A percentile compares a stretch with the other conserved stretches of the same genome.
Conservation (phyloP, 2,113 vertebrate genomes). For the Morone saxatilis region DNA sequence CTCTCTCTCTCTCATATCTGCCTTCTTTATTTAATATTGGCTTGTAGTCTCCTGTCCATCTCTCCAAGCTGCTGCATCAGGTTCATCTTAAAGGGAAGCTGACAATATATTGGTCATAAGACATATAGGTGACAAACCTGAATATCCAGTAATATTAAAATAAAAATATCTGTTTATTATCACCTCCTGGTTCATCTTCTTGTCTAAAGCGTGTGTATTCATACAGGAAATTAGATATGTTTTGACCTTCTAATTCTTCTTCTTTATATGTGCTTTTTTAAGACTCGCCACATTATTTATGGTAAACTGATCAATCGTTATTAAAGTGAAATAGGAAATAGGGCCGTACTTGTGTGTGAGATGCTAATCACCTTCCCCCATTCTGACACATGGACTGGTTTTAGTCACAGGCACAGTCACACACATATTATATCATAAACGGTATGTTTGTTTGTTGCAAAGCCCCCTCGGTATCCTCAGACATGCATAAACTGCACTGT, state of each 20-base stretch:
- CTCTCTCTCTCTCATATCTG: neutral
- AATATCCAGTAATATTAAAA: neutral
- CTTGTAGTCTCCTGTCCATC: neutral
- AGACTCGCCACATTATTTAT: neutral
- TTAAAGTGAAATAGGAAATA: neutral
- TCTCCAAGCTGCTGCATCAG: neutral
- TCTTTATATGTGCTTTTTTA: neutral
- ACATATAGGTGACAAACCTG: neutral
- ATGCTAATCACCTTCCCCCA: conserved; percentile 33
- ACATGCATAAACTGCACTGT: conserved; percentile 28
- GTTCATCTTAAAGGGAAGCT: neutral
- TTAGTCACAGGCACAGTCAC: neutral
- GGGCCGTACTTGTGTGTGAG: conserved; percentile 1
- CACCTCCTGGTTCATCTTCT: too few relatives aligned
- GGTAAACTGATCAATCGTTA: neutral
- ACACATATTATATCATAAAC: neutral
- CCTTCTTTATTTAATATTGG: neutral
- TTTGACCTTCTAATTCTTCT: too few relatives aligned
- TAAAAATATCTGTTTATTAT: neutral
- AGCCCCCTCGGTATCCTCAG: conserved; percentile 27
- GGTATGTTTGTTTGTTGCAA: conserved; percentile 10
- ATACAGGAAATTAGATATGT: neutral
- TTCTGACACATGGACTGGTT: neutral
- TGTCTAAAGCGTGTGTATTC: neutral
- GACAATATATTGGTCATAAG: neutral